Conservation (phyloP, 1,140 invertebrate genomes). For the Ceratosolen fusciceps region DNA sequence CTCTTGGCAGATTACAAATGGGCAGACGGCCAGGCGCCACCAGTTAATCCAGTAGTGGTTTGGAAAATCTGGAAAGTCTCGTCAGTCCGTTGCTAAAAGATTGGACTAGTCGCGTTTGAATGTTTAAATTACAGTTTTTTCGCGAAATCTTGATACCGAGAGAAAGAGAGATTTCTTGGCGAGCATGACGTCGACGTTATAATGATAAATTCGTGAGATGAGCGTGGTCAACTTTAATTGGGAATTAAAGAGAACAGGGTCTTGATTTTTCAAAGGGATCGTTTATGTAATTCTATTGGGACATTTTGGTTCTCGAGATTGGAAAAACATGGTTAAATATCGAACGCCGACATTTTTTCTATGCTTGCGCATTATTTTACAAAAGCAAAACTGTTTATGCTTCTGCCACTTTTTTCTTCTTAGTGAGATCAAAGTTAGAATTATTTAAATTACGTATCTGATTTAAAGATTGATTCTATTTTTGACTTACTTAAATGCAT, state of each 20-base stretch:
- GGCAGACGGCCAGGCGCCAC: conserved; percentile 46
- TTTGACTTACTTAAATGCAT: background rate
- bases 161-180: background rate
- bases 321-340: conserved; percentile 19
- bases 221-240: conserved; percentile 9
- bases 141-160: background rate
- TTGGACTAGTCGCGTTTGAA: background rate
- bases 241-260: background rate
- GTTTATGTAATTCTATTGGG: background rate
- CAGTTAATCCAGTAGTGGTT: conserved; percentile 45
- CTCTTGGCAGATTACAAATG: conserved; percentile 48
- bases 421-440: background rate
- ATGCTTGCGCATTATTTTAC: background rate
- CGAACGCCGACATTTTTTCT: too few species aligned
- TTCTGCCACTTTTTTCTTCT: background rate
- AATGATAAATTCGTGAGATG: too few species aligned
- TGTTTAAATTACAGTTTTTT: background rate
- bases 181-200: background rate
- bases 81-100: background rate
- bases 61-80: conserved; percentile 19
- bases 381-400: conserved; percentile 15
- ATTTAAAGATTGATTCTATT: background rate
- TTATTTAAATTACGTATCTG: background rate
- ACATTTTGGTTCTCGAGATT: background rate
- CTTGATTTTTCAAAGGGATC: conserved; percentile 18